Base-by-base conservation (phyloP, 2,888 invertebrate species). In the Hypomecis atomaria region DNA sequence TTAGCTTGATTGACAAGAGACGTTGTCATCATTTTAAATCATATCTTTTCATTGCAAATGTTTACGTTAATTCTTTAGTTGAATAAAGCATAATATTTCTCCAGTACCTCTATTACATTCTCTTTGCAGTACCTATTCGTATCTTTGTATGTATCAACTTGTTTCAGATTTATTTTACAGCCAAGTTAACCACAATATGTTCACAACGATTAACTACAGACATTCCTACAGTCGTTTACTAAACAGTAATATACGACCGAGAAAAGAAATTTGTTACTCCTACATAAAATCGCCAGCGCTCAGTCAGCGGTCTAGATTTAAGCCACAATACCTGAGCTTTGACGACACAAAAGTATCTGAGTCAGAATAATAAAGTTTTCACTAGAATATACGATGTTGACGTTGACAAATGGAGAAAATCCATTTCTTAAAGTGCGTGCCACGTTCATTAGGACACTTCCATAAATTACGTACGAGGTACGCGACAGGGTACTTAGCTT, bases 341-440 rank as follows among this genome's bases (percentile, higher is more conserved):
- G 44, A 53, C 59, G 71, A 65, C 67, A 72, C 68, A 72, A 70
- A 45, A 73, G 69, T 71, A 70, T 56, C 69, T 67, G 56, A 56
- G 23, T 72, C 71, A 64, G 62, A 74, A 73, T 74, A 67, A 74
- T 77, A 67, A 68, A 72, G 76, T 75, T 70, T 71, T 75, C 67
- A 70, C 67, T 76, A 75, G 75, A 77, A 77, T 81, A 80, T 76
- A 78, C 71, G 72, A 80, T 78, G 68, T 68, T 78, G 86, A 85
- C 86, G 68, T 82, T 85, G 86, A 86, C 77, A 82, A 84, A 87
- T 87, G 84, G 79, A 80, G 73, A 79, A 84, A 79, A 82, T 82
- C 84, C 84, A 85, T 86, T 85, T 84, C 83, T 79, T 76, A 81
- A 82, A 85, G 85, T 85, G 84, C 83, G 78, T 81, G 73, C 74